Evolutionary conservation across 2,113 vertebrate species (phyloP), one percentile per base, ranked within the genome.

Genomic region (Equus quagga): DNA sequence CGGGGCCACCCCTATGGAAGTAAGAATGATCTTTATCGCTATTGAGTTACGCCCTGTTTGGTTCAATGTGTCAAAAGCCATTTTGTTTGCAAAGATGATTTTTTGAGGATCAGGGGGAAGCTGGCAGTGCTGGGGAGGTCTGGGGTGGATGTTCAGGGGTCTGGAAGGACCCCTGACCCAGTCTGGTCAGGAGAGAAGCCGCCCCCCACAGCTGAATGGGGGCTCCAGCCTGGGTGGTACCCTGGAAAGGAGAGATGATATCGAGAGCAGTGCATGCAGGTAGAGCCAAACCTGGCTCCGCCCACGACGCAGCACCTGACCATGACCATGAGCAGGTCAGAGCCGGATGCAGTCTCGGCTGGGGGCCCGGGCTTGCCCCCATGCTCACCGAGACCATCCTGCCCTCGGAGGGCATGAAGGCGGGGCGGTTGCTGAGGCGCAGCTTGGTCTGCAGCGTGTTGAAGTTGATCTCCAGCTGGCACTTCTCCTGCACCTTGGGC

Each of bases 401-500:
- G 65, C 99, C 99, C 98, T 99, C 99, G 0, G 99, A 99, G 85
- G 99, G 99, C 99, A 99, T 99, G 99, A 99, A 99, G 95, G 99
- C 99, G 0, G 99, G 99, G 94, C 99, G 97, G 97, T 99, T 99
- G 99, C 99, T 99, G 97, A 99, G 99, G 54, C 99, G 98, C 96
- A 99, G 99, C 96, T 99, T 99, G 98, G 99, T 99, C 99, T 99
- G 99, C 98, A 99, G 98, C 2, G 99, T 99, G 98, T 99, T 99
- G 99, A 99, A 99, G 97, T 99, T 99, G 99, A 99, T 99, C 99
- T 99, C 99, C 97, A 99, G 99, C 97, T 99, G 99, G 98, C 99
- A 99, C 98, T 99, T 99, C 98, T 99, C 99, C 98, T 99, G 99
- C 94, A 99, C 99, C 95, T 99, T 99, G 95, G 99, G 99, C 0